Evolutionary conservation across 2,888 invertebrate genomes (phyloP).

Genomic region (Lydus trimaculatus): DNA sequence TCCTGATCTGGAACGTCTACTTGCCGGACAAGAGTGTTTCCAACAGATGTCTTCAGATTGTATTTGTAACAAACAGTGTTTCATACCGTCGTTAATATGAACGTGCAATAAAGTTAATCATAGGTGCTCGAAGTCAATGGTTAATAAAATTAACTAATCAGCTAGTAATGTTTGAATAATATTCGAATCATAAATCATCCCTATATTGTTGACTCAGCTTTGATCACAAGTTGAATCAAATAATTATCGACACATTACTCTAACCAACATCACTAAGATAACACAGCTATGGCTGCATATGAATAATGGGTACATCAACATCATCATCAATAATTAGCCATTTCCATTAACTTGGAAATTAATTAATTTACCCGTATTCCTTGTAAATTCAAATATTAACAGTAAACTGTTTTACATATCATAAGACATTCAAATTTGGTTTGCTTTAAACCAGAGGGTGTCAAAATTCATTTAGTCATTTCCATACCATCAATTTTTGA

Average conservation of each 20-base stretch:
- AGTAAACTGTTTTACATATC: conserved; percentile 32
- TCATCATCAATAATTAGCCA: neutral
- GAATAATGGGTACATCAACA: neutral
- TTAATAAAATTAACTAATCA: too few relatives aligned
- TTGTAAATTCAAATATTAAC: neutral
- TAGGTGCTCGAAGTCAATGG: too few relatives aligned
- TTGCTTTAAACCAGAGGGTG: conserved; percentile 29
- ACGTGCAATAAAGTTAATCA: too few relatives aligned
- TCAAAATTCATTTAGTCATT: conserved; percentile 43
- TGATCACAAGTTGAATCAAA: neutral
- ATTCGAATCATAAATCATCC: neutral
- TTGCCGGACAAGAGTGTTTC: too few relatives aligned
- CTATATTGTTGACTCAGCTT: neutral
- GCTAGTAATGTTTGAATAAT: neutral
- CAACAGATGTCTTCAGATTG: too few relatives aligned
- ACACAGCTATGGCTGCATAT: neutral
- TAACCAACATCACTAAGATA: neutral
- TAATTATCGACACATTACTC: neutral
- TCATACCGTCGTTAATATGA: too few relatives aligned
- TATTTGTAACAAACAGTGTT: too few relatives aligned
- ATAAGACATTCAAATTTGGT: conserved; percentile 39
- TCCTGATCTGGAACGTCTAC: too few relatives aligned
- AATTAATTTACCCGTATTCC: neutral
- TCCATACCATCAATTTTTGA: conserved; percentile 46
- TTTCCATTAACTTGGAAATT: neutral